Evolutionary conservation across 2,888 invertebrate genomes (phyloP), one percentile per base, ranked within the genome.

Genomic region (Neoascia interrupta): DNA sequence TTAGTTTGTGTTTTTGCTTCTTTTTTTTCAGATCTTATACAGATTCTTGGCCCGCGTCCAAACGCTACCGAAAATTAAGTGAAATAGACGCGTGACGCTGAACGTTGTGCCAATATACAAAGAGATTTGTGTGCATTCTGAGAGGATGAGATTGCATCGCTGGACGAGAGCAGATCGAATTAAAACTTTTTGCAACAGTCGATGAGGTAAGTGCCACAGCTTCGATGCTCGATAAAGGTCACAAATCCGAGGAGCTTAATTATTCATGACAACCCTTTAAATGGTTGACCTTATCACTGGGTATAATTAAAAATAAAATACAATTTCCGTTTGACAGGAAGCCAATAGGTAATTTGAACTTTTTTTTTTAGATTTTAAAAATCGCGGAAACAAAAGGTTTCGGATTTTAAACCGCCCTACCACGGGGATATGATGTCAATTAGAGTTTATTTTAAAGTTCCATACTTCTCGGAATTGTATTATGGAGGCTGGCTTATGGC

Each of bases 21-120:
- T 47, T 63, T 15, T 45, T 39, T 49, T 63, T 53, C 8, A 58
- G 54, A 6, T 47, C 19, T 28, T 15, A 72, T 79, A 58, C 79
- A 79, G 79, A 68, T 79, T 61, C 61, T 56, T 79, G 79, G 79
- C 61, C 56, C 21, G 43, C 51, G 26, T 79, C 79, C 79, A 79
- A 73, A 39, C 66, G 73, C 73, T 73, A 79, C 61, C 64, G 79
- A 68, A 66, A 73, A 73, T 79, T 73, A 68, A 79, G 66, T 73
- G 68, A 66, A 79, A 61, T 39, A 79, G 60, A 68, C 79, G 79
- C 79, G 79, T 79, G 79, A 79, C 79, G 79, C 54, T 70, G 63
- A n/a, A n/a, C 60, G 51, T 73, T 73, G n/a, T n/a, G 79, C 63
- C 49, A 68, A 61, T 61, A 47, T 21, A 72, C 64, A 64, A n/a